These are phyloP conservation scores for Stegophylla sp. DNA, from an alignment of 2,888 invertebrate genomes.

Conservation along the genomic window DNA sequence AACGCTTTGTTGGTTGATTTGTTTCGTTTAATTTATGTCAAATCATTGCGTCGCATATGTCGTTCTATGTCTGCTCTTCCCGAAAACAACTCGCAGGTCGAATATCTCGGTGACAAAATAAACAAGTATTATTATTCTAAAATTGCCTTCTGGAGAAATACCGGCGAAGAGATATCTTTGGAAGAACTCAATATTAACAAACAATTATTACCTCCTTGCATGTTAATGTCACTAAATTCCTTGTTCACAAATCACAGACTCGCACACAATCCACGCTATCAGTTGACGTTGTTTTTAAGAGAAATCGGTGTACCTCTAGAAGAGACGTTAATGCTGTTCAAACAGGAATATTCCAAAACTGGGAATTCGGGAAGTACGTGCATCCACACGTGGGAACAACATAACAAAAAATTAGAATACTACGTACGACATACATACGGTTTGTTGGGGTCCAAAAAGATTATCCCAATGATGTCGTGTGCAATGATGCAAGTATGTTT, in stretches of 20 bases:
- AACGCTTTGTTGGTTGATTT: constrained; percentile 22
- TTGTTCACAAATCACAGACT: constrained; percentile 71
- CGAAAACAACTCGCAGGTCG: constrained; percentile 7
- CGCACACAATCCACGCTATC: constrained; percentile 72
- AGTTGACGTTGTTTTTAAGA: constrained; percentile 75
- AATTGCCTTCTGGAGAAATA: constrained; percentile 30
- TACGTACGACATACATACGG: constrained; percentile 78
- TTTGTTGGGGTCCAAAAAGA: constrained; percentile 72
- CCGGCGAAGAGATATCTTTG: not conserved
- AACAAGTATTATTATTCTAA: constrained; percentile 25
- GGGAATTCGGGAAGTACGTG: constrained; percentile 67
- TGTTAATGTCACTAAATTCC: constrained; percentile 70
- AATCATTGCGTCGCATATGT: constrained; percentile 15
- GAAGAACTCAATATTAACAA: constrained; percentile 60
- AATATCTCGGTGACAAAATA: constrained; percentile 41
- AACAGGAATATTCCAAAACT: constrained; percentile 70
- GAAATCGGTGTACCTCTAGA: constrained; percentile 74
- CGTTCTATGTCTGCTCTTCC: constrained; percentile 14
- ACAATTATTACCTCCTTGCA: constrained; percentile 71
- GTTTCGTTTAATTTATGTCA: constrained; percentile 42
- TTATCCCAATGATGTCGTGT: constrained; percentile 71
- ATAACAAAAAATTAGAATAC: constrained; percentile 72
- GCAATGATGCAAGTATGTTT: constrained; percentile 69
- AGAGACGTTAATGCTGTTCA: constrained; percentile 74
- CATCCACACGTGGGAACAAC: constrained; percentile 72